phyloP scores from a whole-genome alignment of 2,888 invertebrate species.

The Lochmaea crataegi region DNA sequence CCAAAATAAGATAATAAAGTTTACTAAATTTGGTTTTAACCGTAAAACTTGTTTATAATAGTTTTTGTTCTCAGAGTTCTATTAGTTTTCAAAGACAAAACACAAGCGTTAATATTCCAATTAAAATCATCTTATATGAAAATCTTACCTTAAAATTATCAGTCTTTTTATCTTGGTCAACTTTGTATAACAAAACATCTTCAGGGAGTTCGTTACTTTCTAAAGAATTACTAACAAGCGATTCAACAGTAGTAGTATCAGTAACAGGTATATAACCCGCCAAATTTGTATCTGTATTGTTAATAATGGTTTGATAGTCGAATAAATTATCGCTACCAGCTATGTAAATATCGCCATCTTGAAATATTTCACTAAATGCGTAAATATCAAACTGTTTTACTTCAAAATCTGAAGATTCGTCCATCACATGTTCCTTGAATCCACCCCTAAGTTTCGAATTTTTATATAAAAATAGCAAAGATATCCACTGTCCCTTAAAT shows the following conservation, averaged over 20 bases:
- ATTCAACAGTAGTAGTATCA: conserved; percentile 59
- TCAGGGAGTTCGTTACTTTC: conserved; percentile 55
- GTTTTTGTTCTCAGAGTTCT: no score
- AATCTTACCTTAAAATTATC: conserved; percentile 58
- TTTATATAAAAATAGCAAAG: conserved; percentile 70
- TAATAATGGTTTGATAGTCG: conserved; percentile 58
- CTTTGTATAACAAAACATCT: conserved; percentile 57
- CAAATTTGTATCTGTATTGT: conserved; percentile 57
- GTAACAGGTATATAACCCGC: conserved; percentile 55
- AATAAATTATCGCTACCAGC: conserved; percentile 66
- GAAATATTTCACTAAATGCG: conserved; percentile 68
- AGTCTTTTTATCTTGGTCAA: conserved; percentile 58
- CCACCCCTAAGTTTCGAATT: conserved; percentile 62
- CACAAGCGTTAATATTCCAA: no score
- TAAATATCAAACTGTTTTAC: conserved; percentile 66
- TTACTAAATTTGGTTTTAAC: no score
- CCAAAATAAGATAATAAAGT: no score
- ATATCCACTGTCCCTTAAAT: conserved; percentile 75
- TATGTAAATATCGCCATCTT: conserved; percentile 66
- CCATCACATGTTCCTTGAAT: conserved; percentile 68
- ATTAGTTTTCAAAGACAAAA: no score
- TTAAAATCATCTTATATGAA: no score
- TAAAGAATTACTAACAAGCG: conserved; percentile 58
- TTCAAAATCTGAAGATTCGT: conserved; percentile 67
- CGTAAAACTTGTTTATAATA: no score